Conservation (phyloP, 2,888 invertebrate genomes). For the Tetramorium bicarinatum region DNA sequence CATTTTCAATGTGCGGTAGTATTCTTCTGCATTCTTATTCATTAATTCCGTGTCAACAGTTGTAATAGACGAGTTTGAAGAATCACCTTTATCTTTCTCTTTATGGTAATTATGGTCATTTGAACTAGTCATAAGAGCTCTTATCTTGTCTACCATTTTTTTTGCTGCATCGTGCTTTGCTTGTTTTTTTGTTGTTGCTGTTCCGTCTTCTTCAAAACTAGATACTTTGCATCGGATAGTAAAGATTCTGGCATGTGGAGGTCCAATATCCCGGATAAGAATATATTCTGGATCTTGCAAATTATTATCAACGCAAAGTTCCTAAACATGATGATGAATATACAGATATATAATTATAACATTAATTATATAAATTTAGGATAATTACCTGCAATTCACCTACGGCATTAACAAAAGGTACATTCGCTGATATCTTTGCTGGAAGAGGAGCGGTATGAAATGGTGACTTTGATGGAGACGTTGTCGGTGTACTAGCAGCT, state of each 20-base stretch:
- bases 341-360: background rate
- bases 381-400: slow-evolving; percentile 81
- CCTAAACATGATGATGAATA: slow-evolving; percentile 69
- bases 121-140: slow-evolving; percentile 69
- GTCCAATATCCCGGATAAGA: slow-evolving; percentile 89
- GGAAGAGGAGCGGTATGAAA: slow-evolving; percentile 67
- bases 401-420: slow-evolving; percentile 82
- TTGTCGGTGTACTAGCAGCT: slow-evolving; percentile 74
- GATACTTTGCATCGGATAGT: slow-evolving; percentile 88
- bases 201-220: slow-evolving; percentile 87
- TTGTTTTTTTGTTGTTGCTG: slow-evolving; percentile 89
- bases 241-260: slow-evolving; percentile 90
- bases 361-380: background rate
- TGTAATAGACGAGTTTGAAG: background rate
- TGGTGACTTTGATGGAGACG: slow-evolving; percentile 80
- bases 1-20: slow-evolving; percentile 65
- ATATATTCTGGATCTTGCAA: slow-evolving; percentile 88
- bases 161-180: slow-evolving; percentile 90
- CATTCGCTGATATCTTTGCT: slow-evolving; percentile 71
- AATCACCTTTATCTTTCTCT: background rate
- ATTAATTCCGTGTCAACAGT: slow-evolving; percentile 23
- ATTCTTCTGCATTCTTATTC: slow-evolving; percentile 59
- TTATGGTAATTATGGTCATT: background rate
- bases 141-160: slow-evolving; percentile 82
- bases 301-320: slow-evolving; percentile 84